Base-by-base conservation (phyloP, 2,888 invertebrate genomes). In the Magallana nippona region DNA sequence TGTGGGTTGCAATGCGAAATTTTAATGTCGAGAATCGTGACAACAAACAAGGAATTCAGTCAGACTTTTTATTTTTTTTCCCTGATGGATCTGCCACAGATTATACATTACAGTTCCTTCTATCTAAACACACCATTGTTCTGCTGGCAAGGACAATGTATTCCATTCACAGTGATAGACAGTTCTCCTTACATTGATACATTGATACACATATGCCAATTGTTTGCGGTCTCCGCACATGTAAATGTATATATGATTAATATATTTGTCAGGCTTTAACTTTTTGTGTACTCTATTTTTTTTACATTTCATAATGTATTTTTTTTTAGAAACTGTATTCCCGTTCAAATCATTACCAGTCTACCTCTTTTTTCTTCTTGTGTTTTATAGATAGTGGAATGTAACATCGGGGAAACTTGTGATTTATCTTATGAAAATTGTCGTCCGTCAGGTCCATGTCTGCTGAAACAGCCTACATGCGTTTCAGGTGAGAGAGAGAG, bases 361-460 rank as follows among this genome's bases (percentile, higher is more conserved):
- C 1, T 27, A 1, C 27, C 27, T 27, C 27, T n/a, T n/a, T n/a
- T n/a, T n/a, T n/a, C n/a, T n/a, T n/a, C n/a, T n/a, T n/a, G n/a
- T n/a, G 56, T 27, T 27, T 57, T 58, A 22, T 19, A 80, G 80
- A 55, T 57, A 27, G 55, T 80, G 57, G 80, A 80, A 27, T 80
- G 80, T 22, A 55, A 55, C n/a, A 57, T 80, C 22, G 80, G 80
- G 15, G 57, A 80, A 17, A 57, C 57, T 13, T 80, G 80, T 80
- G 80, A 80, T 17, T 57, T 80, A 27, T 80, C 80, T 32, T 80
- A 80, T 15, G 57, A 80, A 8, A 80, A 80, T 58, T 80, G 80
- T 27, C 55, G 80, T 57, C 57, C 56, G 5, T 17, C 32, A 10
- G 80, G 80, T 5, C 80, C 80, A 10, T 80, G 80, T 57, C 27